Evolutionary conservation across 2,888 invertebrate genomes (phyloP).

Genomic region (Sarcophaga subvicina): DNA sequence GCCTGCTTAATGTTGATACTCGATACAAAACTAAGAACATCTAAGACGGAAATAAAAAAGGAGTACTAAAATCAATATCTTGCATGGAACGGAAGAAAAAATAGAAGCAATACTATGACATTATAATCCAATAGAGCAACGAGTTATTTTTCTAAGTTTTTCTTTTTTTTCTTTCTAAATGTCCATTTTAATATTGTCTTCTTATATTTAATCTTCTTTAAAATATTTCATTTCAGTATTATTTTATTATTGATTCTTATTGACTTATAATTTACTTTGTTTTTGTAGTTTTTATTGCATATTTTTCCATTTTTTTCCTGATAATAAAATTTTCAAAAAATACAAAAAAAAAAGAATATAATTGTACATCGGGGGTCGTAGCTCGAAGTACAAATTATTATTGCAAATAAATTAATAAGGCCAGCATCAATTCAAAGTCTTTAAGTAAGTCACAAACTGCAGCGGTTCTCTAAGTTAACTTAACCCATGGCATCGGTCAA

Average conservation of each 20-base stretch:
- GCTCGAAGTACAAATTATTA: too few relatives aligned
- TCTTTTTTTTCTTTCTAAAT: conserved; percentile 5
- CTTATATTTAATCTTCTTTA: conserved; percentile 1
- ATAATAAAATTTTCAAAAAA: background rate
- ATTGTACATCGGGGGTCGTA: too few relatives aligned
- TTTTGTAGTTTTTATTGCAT: background rate
- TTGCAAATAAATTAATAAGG: too few relatives aligned
- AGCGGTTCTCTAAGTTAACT: too few relatives aligned
- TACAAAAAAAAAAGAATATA: background rate
- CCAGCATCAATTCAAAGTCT: too few relatives aligned
- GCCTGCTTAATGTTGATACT: too few relatives aligned
- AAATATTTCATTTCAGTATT: conserved; percentile 18
- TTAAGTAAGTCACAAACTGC: too few relatives aligned
- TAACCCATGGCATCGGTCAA: too few relatives aligned
- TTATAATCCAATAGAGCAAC: conserved; percentile 14
- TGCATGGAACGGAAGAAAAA: background rate
- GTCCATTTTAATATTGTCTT: background rate
- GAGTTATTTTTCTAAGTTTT: background rate
- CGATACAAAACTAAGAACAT: background rate
- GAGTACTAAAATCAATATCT: background rate
- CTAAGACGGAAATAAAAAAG: background rate
- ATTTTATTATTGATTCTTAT: background rate
- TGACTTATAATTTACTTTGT: conserved; percentile 1
- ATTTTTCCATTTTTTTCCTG: background rate
- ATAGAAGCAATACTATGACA: conserved; percentile 18